Evolutionary conservation across 2,113 vertebrate genomes (phyloP).

Genomic region (Percina caprodes): DNA sequence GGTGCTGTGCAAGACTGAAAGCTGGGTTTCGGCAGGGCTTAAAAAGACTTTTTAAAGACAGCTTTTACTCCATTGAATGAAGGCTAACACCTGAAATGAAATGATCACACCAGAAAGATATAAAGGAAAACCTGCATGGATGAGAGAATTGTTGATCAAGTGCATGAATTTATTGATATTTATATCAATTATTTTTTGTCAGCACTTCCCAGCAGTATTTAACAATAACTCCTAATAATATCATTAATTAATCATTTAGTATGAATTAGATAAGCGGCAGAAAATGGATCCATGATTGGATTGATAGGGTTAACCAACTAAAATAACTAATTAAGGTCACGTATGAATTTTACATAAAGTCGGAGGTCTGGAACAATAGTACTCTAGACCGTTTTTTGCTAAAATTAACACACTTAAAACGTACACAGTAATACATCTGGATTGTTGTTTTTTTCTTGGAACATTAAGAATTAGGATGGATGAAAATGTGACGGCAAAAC

Average conservation of each 20-base stretch:
- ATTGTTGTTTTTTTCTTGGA: not conserved
- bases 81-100: not conserved
- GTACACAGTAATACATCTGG: not conserved
- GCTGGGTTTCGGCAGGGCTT: not conserved
- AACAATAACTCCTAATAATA: not conserved
- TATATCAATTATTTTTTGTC: no score
- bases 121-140: not conserved
- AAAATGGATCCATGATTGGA: not conserved
- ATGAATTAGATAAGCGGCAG: not conserved
- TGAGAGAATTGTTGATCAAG: not conserved
- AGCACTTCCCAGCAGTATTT: not conserved
- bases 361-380: not conserved
- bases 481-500: not conserved
- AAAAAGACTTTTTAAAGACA: not conserved
- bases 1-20: not conserved
- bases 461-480: not conserved
- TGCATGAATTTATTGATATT: not conserved
- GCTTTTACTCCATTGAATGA: not conserved
- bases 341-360: not conserved
- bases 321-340: not conserved
- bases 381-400: not conserved
- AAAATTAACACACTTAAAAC: not conserved
- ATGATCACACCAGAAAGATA: not conserved
- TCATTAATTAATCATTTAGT: not conserved
- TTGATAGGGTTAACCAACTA: not conserved